phyloP scores from a whole-genome alignment of 1,140 invertebrate species.

The Agraylea sexmaculata region DNA sequence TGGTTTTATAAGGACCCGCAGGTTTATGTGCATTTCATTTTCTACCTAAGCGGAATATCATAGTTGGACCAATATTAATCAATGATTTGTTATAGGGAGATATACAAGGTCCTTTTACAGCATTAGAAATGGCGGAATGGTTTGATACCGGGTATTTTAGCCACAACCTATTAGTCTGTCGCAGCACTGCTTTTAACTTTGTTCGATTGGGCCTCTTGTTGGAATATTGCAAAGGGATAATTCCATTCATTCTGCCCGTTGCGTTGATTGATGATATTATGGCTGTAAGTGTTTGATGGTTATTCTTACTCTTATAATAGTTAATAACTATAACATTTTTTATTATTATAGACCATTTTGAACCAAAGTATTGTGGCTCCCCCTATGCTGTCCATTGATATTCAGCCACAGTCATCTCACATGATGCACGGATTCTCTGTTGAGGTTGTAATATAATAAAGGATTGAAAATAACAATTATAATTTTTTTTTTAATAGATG shows the following conservation, averaged over 20 bases:
- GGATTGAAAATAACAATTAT: too few species aligned
- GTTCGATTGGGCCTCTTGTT: slow-evolving; percentile 6
- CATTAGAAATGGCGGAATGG: slow-evolving; percentile 13
- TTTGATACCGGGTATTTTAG: slow-evolving; percentile 10
- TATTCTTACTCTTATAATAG: too few species aligned
- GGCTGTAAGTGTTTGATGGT: slow-evolving; percentile 4
- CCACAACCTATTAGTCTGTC: slow-evolving; percentile 6
- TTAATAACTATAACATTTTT: too few species aligned
- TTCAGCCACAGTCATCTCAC: too few species aligned
- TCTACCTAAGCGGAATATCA: too few species aligned
- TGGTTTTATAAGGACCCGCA: slow-evolving; percentile 12
- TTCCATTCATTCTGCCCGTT: slow-evolving; percentile 8
- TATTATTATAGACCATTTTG: too few species aligned
- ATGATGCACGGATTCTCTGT: too few species aligned
- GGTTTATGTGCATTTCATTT: slow-evolving; percentile 1
- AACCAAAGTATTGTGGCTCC: too few species aligned
- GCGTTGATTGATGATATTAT: not conserved
- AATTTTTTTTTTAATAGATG: too few species aligned
- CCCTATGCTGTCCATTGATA: too few species aligned
- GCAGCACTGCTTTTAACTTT: slow-evolving; percentile 5
- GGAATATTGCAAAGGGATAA: not conserved
- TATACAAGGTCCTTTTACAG: slow-evolving; percentile 12
- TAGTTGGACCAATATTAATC: not conserved
- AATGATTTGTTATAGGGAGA: slow-evolving; percentile 8
- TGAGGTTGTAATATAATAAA: too few species aligned